A percentile compares a stretch with the other conserved stretches of the same genome.
Evolutionary conservation across 2,797 vertebrate species (phyloP).

Genomic region (Diplodus puntazzo): DNA sequence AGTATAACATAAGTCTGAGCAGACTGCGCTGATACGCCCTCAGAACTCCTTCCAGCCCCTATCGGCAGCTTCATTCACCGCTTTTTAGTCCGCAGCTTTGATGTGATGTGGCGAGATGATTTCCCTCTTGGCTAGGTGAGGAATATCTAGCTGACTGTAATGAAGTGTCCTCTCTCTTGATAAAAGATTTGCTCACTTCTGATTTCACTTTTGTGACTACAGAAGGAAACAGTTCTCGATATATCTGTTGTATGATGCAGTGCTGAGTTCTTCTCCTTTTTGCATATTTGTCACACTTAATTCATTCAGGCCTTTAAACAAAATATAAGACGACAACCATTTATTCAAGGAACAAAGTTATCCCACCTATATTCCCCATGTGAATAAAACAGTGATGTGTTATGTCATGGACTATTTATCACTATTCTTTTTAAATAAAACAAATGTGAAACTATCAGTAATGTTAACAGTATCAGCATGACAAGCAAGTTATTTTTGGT

Average conservation of each 20-base stretch:
- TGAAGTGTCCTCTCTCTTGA: conserved; percentile 46
- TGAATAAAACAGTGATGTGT: too few relatives aligned
- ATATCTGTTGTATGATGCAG: conserved; percentile 4
- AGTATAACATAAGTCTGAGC: conserved; percentile 63
- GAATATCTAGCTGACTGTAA: conserved; percentile 52
- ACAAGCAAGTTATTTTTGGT: too few relatives aligned
- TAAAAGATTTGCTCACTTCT: conserved; percentile 27
- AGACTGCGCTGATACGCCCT: conserved; percentile 60
- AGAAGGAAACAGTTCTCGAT: neutral
- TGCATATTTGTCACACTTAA: too few relatives aligned
- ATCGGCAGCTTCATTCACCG: conserved; percentile 61
- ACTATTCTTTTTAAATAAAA: too few relatives aligned
- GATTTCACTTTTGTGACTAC: conserved; percentile 27
- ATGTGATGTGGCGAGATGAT: conserved; percentile 64
- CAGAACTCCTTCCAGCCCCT: conserved; percentile 54
- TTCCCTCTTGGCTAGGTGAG: conserved; percentile 64
- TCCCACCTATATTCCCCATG: too few relatives aligned
- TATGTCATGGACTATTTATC: too few relatives aligned
- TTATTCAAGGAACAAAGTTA: too few relatives aligned
- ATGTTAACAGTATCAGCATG: too few relatives aligned
- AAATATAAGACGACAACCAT: too few relatives aligned
- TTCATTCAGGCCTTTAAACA: too few relatives aligned
- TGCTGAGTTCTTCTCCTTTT: too few relatives aligned
- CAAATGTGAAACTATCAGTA: too few relatives aligned
- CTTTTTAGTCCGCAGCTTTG: conserved; percentile 52